Evolutionary conservation across 1,140 invertebrate species (phyloP), one percentile per base, ranked within the genome.

Genomic region (Anastatus disparis): DNA sequence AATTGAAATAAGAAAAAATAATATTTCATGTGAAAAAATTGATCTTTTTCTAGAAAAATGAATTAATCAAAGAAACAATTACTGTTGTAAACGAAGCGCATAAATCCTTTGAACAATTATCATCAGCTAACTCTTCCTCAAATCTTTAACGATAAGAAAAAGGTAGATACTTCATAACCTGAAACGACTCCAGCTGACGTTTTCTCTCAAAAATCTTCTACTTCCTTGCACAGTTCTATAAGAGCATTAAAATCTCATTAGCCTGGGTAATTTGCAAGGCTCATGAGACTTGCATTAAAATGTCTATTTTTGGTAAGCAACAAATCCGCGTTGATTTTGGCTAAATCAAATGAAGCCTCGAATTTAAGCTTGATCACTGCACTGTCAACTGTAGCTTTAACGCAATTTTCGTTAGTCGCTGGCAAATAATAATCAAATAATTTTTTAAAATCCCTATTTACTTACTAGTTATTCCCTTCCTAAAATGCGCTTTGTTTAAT

Each of bases 181-280:
- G 7, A 44, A 44, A 44, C 42, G 42, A 44, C 42, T 44, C 42
- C 2, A 17, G 31, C 31, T 35, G 31, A 10, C 31, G 31, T 10
- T 4, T 35, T 10, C 10, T 35, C 31, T 4, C 31, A 35, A 35
- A 35, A 6, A n/a, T n/a, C n/a, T 15, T 20, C 48, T 7, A 26
- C 48, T 31, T 22, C 26, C 17, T 46, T 24, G n/a, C 10, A 20
- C n/a, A 42, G 15, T 42, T 26, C 10, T n/a, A n/a, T n/a, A n/a
- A 44, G 13, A 17, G 6, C 62, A 65, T 65, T 65, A 65, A 65
- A 65, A 65, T 65, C 62, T 65, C 46, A 53, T 53, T 53, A 65
- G 2, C 48, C 6, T 10, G 35, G n/a, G n/a, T n/a, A n/a, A n/a
- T n/a, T n/a, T n/a, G n/a, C n/a, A n/a, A n/a, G n/a, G n/a, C n/a